Evolutionary conservation across 2,113 vertebrate genomes (phyloP), one percentile per base, ranked within the genome.

Genomic region (Nettapus auritus): DNA sequence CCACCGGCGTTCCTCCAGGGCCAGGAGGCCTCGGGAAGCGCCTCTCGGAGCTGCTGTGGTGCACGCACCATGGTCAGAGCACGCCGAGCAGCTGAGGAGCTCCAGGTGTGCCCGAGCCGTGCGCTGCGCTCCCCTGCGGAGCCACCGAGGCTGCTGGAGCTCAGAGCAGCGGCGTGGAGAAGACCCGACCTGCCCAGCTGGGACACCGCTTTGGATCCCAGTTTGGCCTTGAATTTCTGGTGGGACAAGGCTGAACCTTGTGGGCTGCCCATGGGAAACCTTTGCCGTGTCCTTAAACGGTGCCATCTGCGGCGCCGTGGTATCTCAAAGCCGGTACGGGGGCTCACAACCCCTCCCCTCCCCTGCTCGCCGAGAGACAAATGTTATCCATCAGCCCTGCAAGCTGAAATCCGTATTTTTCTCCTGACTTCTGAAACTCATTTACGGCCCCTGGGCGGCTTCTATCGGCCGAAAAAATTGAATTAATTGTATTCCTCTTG

Each of bases 391-490:
- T 92, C 95, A 92, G 40, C 16, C 50, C 86, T 17, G 20, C 31
- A 89, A 89, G 82, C 23, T 46, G 74, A 82, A 91, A 89, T 82
- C 88, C n/a, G 4, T 92, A 53, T 84, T 96, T 90, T 87, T 19
- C 82, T 92, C 52, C 1, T 20, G 82, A 86, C 88, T 70, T 89
- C 75, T 93, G 70, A 76, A 95, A 82, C 70, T 89, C 70, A 17
- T 80, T 91, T 63, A 55, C 93, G 74, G 95, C 82, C 82, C 81
- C 69, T 40, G 38, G 93, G 57, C 60, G 83, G 71, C 93, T 77
- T 31, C 93, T 88, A 90, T 81, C 88, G 71, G 89, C 86, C 78
- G 63, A 23, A 85, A 59, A 85, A 63, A 55, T 14, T 9, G 16
- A 44, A 88, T 79, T 38, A 5, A 11, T 81, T 83, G 46, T 21